Evolutionary conservation across 2,797 vertebrate genomes (phyloP).

Genomic region (Garrulus glandarius): DNA sequence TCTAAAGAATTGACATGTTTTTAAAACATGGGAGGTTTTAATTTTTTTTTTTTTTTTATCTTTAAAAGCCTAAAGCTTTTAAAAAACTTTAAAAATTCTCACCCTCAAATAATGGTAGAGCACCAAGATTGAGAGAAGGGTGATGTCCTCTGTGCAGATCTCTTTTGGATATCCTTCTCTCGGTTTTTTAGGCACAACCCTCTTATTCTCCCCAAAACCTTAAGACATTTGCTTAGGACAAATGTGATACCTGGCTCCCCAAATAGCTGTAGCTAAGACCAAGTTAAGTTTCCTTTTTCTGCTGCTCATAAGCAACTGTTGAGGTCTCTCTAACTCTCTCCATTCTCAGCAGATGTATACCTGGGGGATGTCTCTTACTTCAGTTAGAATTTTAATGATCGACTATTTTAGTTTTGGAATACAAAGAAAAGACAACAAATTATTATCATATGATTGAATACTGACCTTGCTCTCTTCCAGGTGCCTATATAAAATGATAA

Average conservation of each 20-base stretch:
- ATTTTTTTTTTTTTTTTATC: not conserved
- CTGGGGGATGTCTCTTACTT: not conserved
- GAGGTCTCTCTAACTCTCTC: not conserved
- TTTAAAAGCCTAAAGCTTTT: not conserved
- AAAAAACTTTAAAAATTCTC: not conserved
- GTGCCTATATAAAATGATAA: conserved; percentile 30
- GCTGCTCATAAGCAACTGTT: not conserved
- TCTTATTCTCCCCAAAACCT: not conserved
- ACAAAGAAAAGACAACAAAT: not conserved
- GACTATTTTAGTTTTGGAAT: not conserved
- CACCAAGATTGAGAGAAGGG: not conserved
- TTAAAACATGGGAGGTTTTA: not conserved
- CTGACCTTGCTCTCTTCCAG: conserved; percentile 49
- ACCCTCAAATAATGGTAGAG: not conserved
- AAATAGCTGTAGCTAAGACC: not conserved
- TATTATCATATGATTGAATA: not conserved
- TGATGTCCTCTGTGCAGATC: not conserved
- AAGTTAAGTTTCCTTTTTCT: not conserved
- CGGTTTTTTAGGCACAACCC: not conserved
- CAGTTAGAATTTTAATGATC: not conserved
- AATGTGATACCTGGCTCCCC: not conserved
- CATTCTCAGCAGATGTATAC: not conserved
- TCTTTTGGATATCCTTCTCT: not conserved
- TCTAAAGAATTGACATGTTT: not conserved
- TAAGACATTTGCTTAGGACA: not conserved